A percentile compares a stretch with the other conserved stretches of the same genome.
Conservation (phyloP, 2,888 invertebrate genomes). For the Nemoura dubitans region DNA sequence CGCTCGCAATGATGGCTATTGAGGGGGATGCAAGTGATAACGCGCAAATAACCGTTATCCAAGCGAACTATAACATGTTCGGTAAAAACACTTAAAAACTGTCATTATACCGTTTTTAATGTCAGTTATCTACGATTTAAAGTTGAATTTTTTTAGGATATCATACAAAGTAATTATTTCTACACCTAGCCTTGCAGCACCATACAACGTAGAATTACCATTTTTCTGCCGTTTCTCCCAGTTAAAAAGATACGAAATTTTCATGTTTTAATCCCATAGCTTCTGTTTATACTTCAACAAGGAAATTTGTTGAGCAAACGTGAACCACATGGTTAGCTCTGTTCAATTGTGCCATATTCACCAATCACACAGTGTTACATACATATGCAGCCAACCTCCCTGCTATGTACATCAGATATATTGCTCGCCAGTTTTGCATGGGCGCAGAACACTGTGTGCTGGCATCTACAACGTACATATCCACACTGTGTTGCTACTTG, state of each 20-base stretch:
- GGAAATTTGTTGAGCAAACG: not conserved
- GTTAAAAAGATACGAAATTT: not conserved
- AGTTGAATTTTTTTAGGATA: not conserved
- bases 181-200: not conserved
- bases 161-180: not conserved
- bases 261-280: not conserved
- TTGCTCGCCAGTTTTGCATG: not conserved
- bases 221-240: not conserved
- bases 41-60: not conserved
- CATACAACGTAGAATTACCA: not conserved
- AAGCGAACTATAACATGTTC: not conserved
- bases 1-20: not conserved
- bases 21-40: not conserved
- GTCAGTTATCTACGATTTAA: not conserved
- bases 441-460: not conserved
- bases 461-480: no score
- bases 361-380: not conserved
- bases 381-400: not conserved
- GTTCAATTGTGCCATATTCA: not conserved
- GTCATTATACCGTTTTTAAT: constrained; percentile 3
- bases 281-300: not conserved
- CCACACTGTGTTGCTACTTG: no score
- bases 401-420: not conserved
- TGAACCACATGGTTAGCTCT: not conserved
- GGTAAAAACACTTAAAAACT: not conserved